phyloP scores from a whole-genome alignment of 2,797 vertebrate species.

The Austrolebias charrua region DNA sequence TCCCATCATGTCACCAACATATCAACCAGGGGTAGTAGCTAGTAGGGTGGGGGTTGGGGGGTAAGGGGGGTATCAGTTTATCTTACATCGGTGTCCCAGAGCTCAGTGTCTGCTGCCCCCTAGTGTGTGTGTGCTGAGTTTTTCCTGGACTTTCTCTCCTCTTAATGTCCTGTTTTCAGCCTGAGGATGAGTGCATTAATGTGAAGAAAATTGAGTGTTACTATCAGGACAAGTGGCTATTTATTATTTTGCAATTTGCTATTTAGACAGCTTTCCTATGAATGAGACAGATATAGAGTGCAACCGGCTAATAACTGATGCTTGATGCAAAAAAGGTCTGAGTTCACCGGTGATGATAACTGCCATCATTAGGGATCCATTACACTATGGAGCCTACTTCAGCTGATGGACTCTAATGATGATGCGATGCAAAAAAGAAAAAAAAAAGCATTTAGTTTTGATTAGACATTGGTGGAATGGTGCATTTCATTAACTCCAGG shows the following conservation, averaged over 20 bases:
- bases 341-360: conserved; percentile 70
- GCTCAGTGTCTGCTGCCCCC: conserved; percentile 75
- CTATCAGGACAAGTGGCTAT: conserved; percentile 50
- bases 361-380: conserved; percentile 68
- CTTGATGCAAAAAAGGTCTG: conserved; percentile 50
- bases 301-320: conserved; percentile 55
- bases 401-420: conserved; percentile 68
- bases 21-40: conserved; percentile 32
- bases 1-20: conserved; percentile 57
- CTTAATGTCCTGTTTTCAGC: conserved; percentile 33
- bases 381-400: conserved; percentile 53
- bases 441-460: conserved; percentile 64
- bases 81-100: conserved; percentile 36
- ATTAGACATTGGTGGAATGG: conserved; percentile 69
- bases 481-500: conserved; percentile 71
- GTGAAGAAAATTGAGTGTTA: conserved; percentile 52
- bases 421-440: conserved; percentile 60
- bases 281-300: conserved; percentile 57
- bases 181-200: conserved; percentile 47
- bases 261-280: conserved; percentile 43
- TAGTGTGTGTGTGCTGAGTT: conserved; percentile 52
- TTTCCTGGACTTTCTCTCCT: not conserved
- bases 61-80: not conserved
- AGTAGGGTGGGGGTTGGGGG: not conserved
- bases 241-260: conserved; percentile 54